Evolutionary conservation across 2,113 vertebrate species (phyloP).

Genomic region (Carassius gibelio): DNA sequence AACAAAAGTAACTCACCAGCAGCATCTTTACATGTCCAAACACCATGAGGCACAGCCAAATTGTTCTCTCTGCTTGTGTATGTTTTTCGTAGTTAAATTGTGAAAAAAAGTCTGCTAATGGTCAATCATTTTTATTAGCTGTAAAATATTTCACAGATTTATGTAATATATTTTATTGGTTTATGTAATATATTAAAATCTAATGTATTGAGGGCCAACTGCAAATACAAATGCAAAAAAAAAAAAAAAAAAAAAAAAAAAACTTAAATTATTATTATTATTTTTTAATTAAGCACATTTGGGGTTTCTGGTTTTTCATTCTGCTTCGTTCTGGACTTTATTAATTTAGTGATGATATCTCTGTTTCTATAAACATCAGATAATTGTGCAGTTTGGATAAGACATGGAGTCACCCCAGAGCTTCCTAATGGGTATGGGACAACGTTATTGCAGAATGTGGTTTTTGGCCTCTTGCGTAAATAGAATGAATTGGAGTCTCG

Average conservation of each 20-base stretch:
- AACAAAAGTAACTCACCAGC: conserved; percentile 80
- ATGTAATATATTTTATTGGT: background rate
- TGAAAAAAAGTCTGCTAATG: background rate
- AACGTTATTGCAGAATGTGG: conserved; percentile 50
- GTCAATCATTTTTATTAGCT: background rate
- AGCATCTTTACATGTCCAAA: conserved; percentile 64
- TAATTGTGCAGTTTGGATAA: conserved; percentile 43
- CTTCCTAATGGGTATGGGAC: conserved; percentile 37
- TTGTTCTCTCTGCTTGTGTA: too few species aligned
- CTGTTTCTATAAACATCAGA: conserved; percentile 16
- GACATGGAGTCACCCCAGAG: conserved; percentile 30
- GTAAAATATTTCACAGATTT: background rate
- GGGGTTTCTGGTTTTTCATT: background rate
- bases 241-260: background rate
- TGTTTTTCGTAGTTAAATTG: background rate
- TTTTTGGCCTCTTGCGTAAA: conserved; percentile 46
- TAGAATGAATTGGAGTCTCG: conserved; percentile 39
- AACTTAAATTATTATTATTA: background rate
- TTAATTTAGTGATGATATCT: conserved; percentile 7
- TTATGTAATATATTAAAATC: background rate
- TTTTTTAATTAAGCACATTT: background rate
- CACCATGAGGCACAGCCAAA: conserved; percentile 12
- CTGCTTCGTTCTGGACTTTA: background rate
- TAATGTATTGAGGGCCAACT: background rate
- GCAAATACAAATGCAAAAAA: background rate